Conservation (phyloP, 2,797 vertebrate genomes). For the Sternarchorhynchus goeldii region DNA sequence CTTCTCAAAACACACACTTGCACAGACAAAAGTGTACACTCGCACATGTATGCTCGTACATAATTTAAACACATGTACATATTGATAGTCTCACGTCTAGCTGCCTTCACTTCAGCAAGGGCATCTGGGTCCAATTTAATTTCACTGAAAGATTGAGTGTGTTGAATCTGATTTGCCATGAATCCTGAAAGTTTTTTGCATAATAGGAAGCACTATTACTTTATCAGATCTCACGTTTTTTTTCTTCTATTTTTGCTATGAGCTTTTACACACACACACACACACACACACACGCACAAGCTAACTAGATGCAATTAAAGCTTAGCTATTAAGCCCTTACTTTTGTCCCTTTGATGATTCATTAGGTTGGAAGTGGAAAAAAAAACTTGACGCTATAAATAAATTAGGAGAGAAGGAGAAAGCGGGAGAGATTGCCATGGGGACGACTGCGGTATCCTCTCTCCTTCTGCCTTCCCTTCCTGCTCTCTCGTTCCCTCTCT, state of each 20-base stretch:
- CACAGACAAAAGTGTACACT: no score
- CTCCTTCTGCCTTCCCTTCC: not conserved
- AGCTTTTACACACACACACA: conserved; percentile 5
- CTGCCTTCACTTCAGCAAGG: no score
- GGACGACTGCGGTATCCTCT: not conserved
- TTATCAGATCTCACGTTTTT: no score
- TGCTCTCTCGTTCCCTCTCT: not conserved
- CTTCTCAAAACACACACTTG: no score
- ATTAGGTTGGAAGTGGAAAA: conserved; percentile 32
- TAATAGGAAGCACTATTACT: no score
- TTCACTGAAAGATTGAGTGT: no score
- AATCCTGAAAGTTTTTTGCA: no score
- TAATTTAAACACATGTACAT: no score
- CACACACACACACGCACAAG: not conserved
- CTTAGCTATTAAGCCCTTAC: conserved; percentile 24
- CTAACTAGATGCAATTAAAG: conserved; percentile 29
- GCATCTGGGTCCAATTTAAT: no score
- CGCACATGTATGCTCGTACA: no score
- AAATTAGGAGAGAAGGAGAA: conserved; percentile 15
- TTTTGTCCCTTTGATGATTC: conserved; percentile 33
- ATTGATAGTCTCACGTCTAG: no score
- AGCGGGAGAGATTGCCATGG: not conserved
- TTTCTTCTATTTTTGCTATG: not conserved
- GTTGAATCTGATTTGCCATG: no score
- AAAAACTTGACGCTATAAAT: conserved; percentile 35